These are phyloP conservation scores for Tenthredo distinguenda DNA, from an alignment of 2,888 invertebrate genomes.

Conservation along the genomic window DNA sequence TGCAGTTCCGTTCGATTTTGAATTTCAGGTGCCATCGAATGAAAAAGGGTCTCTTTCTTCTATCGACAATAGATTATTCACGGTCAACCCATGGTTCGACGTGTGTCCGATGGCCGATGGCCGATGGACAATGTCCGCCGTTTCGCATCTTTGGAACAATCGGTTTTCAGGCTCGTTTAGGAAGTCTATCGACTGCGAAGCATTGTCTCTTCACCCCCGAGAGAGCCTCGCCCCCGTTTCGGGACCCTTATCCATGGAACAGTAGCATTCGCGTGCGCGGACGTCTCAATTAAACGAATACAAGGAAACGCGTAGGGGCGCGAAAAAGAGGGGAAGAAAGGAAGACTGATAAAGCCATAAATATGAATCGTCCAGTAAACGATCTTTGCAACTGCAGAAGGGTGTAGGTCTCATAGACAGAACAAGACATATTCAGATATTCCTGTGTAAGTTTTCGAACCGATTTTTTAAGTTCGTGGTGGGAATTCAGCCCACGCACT, in stretches of 20 bases:
- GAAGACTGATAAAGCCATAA: conserved; percentile 77
- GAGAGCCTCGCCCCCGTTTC: not conserved
- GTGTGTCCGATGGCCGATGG: not conserved
- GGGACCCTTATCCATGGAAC: conserved; percentile 10
- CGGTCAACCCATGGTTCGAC: not conserved
- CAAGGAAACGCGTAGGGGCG: conserved; percentile 66
- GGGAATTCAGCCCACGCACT: not conserved
- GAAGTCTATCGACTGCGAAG: conserved; percentile 42
- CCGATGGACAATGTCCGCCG: conserved; percentile 32
- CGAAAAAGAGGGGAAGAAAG: conserved; percentile 45
- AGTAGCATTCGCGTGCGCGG: conserved; percentile 64
- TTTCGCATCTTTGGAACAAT: not conserved
- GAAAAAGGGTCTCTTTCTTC: conserved; percentile 13
- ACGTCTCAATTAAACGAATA: conserved; percentile 78
- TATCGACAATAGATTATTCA: conserved; percentile 34
- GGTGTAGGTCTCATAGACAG: not conserved
- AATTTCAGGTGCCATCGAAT: not conserved
- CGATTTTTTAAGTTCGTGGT: not conserved
- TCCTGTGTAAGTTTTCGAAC: not conserved
- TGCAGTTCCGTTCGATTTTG: not conserved
- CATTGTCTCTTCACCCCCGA: conserved; percentile 36
- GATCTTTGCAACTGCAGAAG: conserved; percentile 64
- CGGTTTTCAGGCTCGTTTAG: conserved; percentile 29
- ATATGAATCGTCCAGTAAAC: conserved; percentile 78
- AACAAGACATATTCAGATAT: not conserved